phyloP scores from a whole-genome alignment of 2,888 invertebrate genomes.

The Troides aeacus region DNA sequence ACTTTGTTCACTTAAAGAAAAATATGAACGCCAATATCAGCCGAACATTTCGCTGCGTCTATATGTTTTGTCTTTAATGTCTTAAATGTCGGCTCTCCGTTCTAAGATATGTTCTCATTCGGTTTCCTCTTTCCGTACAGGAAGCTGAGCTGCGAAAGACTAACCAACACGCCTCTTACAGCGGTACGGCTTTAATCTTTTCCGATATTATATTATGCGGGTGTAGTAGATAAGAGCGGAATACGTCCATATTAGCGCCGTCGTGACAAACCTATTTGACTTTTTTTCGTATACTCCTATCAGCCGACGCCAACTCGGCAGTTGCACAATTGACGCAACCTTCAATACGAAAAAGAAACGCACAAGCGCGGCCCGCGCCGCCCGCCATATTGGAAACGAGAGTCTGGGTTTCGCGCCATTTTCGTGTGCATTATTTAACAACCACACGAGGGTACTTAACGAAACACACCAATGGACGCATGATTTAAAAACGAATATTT shows the following conservation, averaged over 20 bases:
- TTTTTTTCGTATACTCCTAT: conserved; percentile 51
- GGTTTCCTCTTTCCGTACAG: too few relatives aligned
- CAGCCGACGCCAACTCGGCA: conserved; percentile 45
- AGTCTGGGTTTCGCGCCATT: conserved; percentile 29
- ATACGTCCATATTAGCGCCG: neutral
- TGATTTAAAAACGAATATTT: neutral
- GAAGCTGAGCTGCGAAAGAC: too few relatives aligned
- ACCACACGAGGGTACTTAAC: neutral
- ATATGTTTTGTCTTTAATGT: too few relatives aligned
- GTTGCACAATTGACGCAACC: conserved; percentile 64
- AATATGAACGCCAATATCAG: too few relatives aligned
- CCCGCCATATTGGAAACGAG: conserved; percentile 36
- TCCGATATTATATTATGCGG: too few relatives aligned
- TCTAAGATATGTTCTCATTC: too few relatives aligned
- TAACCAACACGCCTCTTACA: too few relatives aligned
- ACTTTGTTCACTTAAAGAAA: neutral
- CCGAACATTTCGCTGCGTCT: too few relatives aligned
- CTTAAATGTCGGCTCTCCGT: too few relatives aligned
- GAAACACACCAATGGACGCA: neutral
- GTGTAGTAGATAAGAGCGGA: neutral
- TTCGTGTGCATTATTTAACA: conserved; percentile 6
- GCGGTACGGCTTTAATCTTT: too few relatives aligned
- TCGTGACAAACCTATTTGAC: conserved; percentile 11
- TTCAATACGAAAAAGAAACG: conserved; percentile 72
- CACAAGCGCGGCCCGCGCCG: conserved; percentile 48